phyloP scores from a whole-genome alignment of 2,797 vertebrate genomes.

The Chelon labrosus region DNA sequence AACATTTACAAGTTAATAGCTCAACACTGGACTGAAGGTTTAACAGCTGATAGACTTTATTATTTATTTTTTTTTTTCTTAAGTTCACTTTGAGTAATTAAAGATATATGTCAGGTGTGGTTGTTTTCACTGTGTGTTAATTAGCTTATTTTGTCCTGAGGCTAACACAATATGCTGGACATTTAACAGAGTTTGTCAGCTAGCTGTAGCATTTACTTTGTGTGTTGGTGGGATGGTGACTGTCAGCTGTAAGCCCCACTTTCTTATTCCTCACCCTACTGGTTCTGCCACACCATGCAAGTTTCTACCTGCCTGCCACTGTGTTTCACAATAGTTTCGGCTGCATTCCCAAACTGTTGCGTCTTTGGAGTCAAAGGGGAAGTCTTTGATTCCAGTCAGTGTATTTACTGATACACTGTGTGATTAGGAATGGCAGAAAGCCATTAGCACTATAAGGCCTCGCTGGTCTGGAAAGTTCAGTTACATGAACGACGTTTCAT shows the following conservation, averaged over 20 bases:
- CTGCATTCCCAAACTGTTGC: slow-evolving; percentile 69
- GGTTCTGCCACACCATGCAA: slow-evolving; percentile 82
- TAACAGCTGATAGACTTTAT: too few relatives aligned
- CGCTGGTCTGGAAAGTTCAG: not conserved
- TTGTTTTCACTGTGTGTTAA: not conserved
- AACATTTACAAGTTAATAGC: too few relatives aligned
- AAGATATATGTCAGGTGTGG: not conserved
- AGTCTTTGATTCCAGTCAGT: not conserved
- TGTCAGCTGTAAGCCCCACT: slow-evolving; percentile 44
- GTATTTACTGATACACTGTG: not conserved
- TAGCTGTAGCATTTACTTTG: not conserved
- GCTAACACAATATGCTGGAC: too few relatives aligned
- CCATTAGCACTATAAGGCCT: not conserved
- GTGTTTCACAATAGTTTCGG: slow-evolving; percentile 84
- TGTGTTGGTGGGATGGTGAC: not conserved
- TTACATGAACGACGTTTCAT: too few relatives aligned
- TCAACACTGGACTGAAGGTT: not conserved
- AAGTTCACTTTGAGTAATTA: too few relatives aligned
- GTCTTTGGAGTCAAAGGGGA: slow-evolving; percentile 19
- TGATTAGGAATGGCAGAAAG: not conserved
- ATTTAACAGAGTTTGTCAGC: not conserved
- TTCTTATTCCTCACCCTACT: slow-evolving; percentile 69
- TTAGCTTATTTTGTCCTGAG: too few relatives aligned
- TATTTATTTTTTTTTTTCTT: not conserved
- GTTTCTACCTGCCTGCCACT: slow-evolving; percentile 80